Evolutionary conservation across 1,140 invertebrate species (phyloP), one percentile per base, ranked within the genome.

Genomic region (Penaeus indicus): DNA sequence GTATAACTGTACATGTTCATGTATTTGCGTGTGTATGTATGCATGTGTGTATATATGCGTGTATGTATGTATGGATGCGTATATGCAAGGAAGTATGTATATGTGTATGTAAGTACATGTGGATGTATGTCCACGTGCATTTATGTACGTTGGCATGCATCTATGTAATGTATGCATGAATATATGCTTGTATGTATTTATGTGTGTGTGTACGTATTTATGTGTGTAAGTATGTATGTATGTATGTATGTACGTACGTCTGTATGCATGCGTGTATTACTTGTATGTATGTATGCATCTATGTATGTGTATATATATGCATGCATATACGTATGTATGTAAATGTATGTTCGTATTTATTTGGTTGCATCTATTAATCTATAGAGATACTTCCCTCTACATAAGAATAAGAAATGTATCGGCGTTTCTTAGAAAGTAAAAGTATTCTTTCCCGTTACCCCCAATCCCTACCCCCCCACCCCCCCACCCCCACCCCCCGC

Each of bases 21-120:
- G n/a, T 75, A 32, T 75, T 11, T 75, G 16, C 27, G n/a, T 75
- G 10, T 75, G n/a, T 75, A 32, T 75, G n/a, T 75, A 75, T 75
- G n/a, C 27, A 75, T 75, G 22, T 72, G 27, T 72, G 22, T 72
- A 72, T 72, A 27, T 72, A 72, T 72, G 22, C 27, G 27, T 72
- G 10, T 75, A 75, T 75, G n/a, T 75, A 75, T 75, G n/a, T 75
- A 75, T 75, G n/a, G 32, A 75, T 75, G n/a, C 27, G 21, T 38
- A 32, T 32, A 75, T 75, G n/a, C 27, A 75, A 38, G n/a, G 32
- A 75, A 32, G n/a, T 75, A 75, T 75, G n/a, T 75, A 75, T 27
- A 32, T 75, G 27, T 75, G n/a, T 27, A 75, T 32, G n/a, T 75
- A 75, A 11, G 27, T 75, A 75, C 27, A 75, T 75, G 27, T 75